A percentile compares a stretch with the other conserved stretches of the same genome.
Conservation (phyloP, 1,140 invertebrate species). For the Cheumatopsyche charites region DNA sequence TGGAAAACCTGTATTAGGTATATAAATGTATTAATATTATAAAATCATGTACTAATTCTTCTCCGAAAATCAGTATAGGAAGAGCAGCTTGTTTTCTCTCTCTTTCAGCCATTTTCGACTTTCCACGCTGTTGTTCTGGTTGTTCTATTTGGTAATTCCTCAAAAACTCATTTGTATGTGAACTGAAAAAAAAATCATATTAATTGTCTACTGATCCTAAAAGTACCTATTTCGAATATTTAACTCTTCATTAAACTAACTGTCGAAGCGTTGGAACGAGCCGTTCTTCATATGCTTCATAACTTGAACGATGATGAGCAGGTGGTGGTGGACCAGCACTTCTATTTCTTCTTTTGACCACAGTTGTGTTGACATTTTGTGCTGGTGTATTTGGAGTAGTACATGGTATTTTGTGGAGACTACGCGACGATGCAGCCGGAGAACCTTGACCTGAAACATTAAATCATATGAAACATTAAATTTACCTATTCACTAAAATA, state of each 20-base stretch:
- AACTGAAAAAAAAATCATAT: conserved; percentile 60
- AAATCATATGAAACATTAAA: not conserved
- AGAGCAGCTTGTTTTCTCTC: conserved; percentile 89
- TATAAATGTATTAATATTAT: too few species aligned
- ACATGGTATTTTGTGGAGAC: conserved; percentile 60
- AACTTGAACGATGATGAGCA: conserved; percentile 68
- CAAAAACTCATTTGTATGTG: conserved; percentile 79
- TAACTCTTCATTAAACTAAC: conserved; percentile 59
- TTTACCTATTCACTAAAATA: too few species aligned
- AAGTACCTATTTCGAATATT: not conserved
- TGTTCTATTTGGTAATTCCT: conserved; percentile 70
- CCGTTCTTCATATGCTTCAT: conserved; percentile 86
- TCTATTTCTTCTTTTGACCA: conserved; percentile 74
- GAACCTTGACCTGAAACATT: conserved; percentile 33
- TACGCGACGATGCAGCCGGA: conserved; percentile 43
- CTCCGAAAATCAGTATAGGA: conserved; percentile 89
- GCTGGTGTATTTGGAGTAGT: conserved; percentile 54
- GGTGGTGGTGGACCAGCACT: conserved; percentile 65
- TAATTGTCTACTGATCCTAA: too few species aligned
- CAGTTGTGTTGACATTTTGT: not conserved
- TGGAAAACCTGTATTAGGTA: too few species aligned
- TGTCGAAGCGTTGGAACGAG: conserved; percentile 81
- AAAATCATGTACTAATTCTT: conserved; percentile 69
- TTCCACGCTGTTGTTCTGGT: conserved; percentile 58
- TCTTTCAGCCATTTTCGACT: conserved; percentile 79